Base-by-base conservation (phyloP, 2,113 vertebrate species). In the Chinchilla lanigera region DNA sequence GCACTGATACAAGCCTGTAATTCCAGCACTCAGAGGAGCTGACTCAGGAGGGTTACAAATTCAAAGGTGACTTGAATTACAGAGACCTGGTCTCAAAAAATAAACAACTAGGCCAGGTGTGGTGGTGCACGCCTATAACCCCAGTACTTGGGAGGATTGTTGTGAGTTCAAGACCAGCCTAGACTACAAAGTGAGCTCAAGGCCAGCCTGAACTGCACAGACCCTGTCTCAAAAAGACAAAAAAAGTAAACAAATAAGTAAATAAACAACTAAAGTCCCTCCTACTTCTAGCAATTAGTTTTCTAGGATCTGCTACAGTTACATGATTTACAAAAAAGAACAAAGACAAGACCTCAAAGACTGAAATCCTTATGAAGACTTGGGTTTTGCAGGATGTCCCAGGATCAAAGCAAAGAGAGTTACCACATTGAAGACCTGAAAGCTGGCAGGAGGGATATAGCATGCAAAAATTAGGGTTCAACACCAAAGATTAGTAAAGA, bases 321-420 rank as follows among this genome's bases (percentile, higher is more conserved):
- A 69, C n/a, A 56, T 26, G 44, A 83, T 20, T 95, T 84, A 84
- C 14, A 30, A 82, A 90, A 95, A 90, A 73, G 44, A 86, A 77
- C 24, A 47, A 81, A 71, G 60, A 71, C 20, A 92, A 94, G 61
- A 89, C 5, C 41, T 67, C 67, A 86, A 82, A 92, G 54, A 78
- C 80, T 69, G 33, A 92, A 65, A 83, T 73, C 75, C 92, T 77
- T 14, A 78, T 33, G 33, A 96, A 88, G 38, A 33, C 54, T 81
- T 69, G n/a, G 61, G 52, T 78, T 89, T 95, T 83, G 69, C 47
- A 82, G 71, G 54, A 71, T 50, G 60, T 20, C 8, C 63, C 56
- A 71, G 17, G 60, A 93, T 61, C 24, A 28, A 69, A 67, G 19
- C 69, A 77, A 95, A 86, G 80, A 75, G 4, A 81, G 52, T 5